phyloP scores from a whole-genome alignment of 2,797 vertebrate species.

The Columba guinea region DNA sequence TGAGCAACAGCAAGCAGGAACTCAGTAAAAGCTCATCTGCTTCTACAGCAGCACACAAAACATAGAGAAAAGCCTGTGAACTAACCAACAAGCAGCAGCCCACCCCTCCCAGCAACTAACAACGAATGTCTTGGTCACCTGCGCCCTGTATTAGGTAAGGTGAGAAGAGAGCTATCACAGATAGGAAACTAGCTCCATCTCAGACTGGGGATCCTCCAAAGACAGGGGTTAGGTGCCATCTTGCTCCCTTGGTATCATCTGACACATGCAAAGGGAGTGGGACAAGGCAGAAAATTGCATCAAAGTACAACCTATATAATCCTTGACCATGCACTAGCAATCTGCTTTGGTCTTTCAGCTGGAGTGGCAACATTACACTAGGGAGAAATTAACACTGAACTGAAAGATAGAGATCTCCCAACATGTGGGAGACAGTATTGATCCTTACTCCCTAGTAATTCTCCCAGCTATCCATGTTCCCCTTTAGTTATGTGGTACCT shows the following conservation, averaged over 20 bases:
- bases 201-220: background rate
- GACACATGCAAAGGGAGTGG: background rate
- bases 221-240: accelerated
- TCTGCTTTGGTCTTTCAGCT: background rate
- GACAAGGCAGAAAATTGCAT: background rate
- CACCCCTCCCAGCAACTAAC: background rate
- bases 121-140: background rate
- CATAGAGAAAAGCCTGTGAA: background rate
- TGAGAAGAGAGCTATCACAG: background rate
- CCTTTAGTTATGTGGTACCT: background rate
- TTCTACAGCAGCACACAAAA: background rate
- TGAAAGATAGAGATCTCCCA: background rate
- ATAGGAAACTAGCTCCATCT: background rate
- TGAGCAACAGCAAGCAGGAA: background rate
- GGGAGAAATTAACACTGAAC: background rate
- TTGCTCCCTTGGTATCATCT: background rate
- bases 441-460: background rate
- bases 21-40: background rate
- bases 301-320: background rate
- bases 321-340: background rate
- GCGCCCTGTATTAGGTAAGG: background rate
- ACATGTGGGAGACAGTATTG: background rate
- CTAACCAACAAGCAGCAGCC: background rate
- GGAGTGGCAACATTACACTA: background rate
- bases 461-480: background rate